Conservation (phyloP, 2,113 vertebrate species). For the Mus spicilegus region DNA sequence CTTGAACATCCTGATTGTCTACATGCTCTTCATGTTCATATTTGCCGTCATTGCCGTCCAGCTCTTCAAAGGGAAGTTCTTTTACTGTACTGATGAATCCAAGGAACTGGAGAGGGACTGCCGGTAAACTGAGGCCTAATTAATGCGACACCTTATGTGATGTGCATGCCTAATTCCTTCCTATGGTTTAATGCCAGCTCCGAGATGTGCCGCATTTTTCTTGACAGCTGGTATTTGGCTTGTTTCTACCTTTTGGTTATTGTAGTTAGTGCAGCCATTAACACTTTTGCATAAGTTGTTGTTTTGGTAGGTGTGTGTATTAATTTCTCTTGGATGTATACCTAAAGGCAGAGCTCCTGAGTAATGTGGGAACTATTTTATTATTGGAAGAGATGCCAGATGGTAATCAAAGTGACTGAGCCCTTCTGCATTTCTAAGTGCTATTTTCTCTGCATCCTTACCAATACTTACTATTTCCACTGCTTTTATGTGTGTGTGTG, state of each 20-base stretch:
- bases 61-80: constrained; percentile 98
- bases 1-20: constrained; percentile 97
- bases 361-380: neutral
- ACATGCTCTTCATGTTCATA: constrained; percentile 99
- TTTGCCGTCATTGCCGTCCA: constrained; percentile 98
- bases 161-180: accelerated
- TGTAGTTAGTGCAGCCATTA: neutral
- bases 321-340: neutral
- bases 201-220: accelerated
- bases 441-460: neutral
- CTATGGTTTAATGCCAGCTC: accelerated
- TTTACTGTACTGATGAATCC: constrained; percentile 97
- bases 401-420: neutral
- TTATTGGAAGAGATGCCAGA: neutral
- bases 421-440: neutral
- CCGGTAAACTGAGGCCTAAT: constrained; percentile 87
- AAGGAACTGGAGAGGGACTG: constrained; percentile 97
- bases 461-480: neutral
- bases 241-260: neutral
- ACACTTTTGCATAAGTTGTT: accelerated
- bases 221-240: neutral
- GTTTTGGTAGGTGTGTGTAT: neutral
- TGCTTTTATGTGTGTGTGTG: neutral
- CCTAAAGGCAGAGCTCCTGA: no score
- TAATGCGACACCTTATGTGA: accelerated